These are phyloP conservation scores for Trachelus troglodyta DNA, from an alignment of 2,888 invertebrate species.

Conservation along the genomic window DNA sequence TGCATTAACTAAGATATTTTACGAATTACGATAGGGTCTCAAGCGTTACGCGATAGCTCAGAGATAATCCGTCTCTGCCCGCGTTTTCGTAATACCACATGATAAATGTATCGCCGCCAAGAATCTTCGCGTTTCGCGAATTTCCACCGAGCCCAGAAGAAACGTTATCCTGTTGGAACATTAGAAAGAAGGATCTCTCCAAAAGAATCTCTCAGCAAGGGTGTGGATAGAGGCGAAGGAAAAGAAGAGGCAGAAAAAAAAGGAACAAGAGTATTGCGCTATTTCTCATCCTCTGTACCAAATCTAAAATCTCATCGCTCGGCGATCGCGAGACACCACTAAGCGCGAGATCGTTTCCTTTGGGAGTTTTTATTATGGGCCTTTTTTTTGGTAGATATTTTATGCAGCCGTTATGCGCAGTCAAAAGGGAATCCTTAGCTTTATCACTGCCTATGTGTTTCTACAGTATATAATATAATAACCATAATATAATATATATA, in stretches of 20 bases:
- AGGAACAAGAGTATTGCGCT: neutral
- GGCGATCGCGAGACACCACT: neutral
- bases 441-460: neutral
- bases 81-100: conserved; percentile 23
- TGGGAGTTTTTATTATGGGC: neutral
- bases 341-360: neutral
- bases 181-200: neutral
- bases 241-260: neutral
- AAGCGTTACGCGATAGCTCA: conserved; percentile 3
- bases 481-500: neutral
- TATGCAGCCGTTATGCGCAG: neutral
- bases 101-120: conserved; percentile 28
- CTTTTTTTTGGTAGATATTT: neutral
- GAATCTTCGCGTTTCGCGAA: neutral
- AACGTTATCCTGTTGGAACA: conserved; percentile 17
- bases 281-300: neutral
- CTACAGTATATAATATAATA: neutral
- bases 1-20: neutral
- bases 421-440: neutral
- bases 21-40: neutral
- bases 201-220: neutral
- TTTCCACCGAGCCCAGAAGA: conserved; percentile 7
- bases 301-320: neutral
- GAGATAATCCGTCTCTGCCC: conserved; percentile 33
- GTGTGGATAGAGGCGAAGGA: neutral